Evolutionary conservation across 2,888 invertebrate genomes (phyloP), one percentile per base, ranked within the genome.

Genomic region (Drosophila quinaria): DNA sequence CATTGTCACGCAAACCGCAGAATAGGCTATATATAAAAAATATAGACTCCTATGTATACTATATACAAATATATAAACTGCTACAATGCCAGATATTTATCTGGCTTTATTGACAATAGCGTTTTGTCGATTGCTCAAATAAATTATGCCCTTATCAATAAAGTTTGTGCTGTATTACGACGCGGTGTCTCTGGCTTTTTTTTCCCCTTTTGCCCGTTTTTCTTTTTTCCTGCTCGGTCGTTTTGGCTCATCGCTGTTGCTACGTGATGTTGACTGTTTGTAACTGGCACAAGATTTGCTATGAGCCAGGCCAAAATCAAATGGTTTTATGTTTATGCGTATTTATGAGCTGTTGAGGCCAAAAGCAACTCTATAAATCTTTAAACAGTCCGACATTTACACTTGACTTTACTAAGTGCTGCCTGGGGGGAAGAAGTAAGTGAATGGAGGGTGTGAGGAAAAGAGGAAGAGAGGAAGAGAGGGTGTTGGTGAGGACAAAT

Each of bases 51-150:
- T 25, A 37, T 33, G 13, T 19, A 50, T 50, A 11, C 22, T 9
- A 52, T 39, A 33, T 42, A 49, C 41, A 63, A 35, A 72, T 64
- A 75, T 67, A 70, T 8, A 84, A 87, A 72, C 63, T 51, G 84
- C 71, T 81, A 84, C 89, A 87, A 84, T 81, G 79, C 82, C 82
- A 76, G 83, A 90, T 88, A 90, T 88, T 88, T 86, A 90, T 86
- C 86, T 89, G 89, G 80, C 74, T 80, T 90, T 88, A 86, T 90
- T 86, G 86, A 86, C 86, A 86, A 88, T 88, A 88, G 84, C 86
- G 90, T 85, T 85, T 85, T 86, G 90, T 90, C 86, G 89, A 90
- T 88, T 90, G 90, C 80, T 90, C 90, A 86, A 89, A 89, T 85
- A 85, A 85, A 85, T 85, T 85, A 85, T 89, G 86, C 86, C 86